phyloP scores from a whole-genome alignment of 2,113 vertebrate species.

The Phodopus roborovskii region DNA sequence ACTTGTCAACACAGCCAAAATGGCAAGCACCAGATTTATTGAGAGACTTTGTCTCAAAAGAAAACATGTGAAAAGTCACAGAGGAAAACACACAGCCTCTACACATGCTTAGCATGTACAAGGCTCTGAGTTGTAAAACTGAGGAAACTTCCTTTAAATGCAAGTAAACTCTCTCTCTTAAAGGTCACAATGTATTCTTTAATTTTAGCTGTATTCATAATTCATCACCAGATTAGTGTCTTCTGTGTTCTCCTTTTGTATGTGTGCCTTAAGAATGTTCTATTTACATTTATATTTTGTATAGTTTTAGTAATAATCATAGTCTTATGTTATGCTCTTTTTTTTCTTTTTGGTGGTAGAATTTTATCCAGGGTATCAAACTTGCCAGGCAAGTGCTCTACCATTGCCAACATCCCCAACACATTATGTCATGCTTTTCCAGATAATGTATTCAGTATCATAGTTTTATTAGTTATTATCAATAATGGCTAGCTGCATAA shows the following conservation, averaged over 20 bases:
- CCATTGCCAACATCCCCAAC: not conserved
- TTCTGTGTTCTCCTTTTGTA: not conserved
- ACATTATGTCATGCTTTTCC: not conserved
- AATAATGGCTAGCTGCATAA: not conserved
- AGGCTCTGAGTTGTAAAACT: not conserved
- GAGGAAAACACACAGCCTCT: not conserved
- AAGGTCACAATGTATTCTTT: not conserved
- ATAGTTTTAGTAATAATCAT: not conserved
- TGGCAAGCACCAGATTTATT: not conserved
- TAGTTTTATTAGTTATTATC: not conserved
- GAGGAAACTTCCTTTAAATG: not conserved
- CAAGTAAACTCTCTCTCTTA: not conserved
- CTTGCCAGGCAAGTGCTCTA: not conserved
- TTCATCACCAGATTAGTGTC: not conserved
- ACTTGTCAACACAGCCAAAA: not conserved
- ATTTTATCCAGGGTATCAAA: not conserved
- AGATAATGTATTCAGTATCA: not conserved
- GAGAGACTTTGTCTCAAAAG: not conserved
- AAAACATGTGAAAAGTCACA: not conserved
- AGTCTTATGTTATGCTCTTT: not conserved
- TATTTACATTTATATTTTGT: not conserved
- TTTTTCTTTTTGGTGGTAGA: not conserved
- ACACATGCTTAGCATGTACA: not conserved
- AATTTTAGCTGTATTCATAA: not conserved
- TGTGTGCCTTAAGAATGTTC: not conserved